A percentile compares a stretch with the other conserved stretches of the same genome.
Conservation (phyloP, 1,140 invertebrate species). For the Ceratina japonica region DNA sequence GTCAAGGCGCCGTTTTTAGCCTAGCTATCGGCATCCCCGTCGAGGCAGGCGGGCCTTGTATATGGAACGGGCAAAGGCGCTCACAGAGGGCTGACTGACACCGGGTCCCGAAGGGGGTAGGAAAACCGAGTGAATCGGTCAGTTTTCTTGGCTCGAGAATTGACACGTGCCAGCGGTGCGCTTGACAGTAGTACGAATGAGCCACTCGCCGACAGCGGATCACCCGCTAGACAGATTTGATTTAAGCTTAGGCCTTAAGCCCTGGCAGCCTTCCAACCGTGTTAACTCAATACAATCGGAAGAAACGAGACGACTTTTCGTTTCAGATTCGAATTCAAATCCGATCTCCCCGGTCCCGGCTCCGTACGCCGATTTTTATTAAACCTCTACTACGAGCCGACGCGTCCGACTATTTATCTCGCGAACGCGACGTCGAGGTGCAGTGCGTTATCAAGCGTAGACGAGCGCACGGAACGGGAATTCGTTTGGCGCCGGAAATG, state of each 20-base stretch:
- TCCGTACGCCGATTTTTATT: too few relatives aligned
- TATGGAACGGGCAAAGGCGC: neutral
- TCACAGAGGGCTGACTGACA: neutral
- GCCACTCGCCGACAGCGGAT: slow-evolving; percentile 42
- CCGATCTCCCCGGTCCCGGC: too few relatives aligned
- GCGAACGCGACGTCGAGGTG: neutral
- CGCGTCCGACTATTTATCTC: too few relatives aligned
- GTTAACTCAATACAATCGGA: slow-evolving; percentile 43
- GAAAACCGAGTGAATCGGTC: slow-evolving; percentile 19
- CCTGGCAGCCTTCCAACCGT: slow-evolving; percentile 45
- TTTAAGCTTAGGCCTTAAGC: slow-evolving; percentile 44
- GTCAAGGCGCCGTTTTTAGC: slow-evolving; percentile 9
- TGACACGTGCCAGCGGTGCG: slow-evolving; percentile 52
- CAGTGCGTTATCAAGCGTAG: neutral
- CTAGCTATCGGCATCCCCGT: neutral
- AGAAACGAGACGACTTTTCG: neutral
- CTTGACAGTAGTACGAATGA: slow-evolving; percentile 49
- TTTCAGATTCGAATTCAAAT: neutral
- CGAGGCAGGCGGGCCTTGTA: too few relatives aligned
- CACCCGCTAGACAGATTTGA: slow-evolving; percentile 46
- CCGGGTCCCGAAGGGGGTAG: neutral
- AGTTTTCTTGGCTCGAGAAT: slow-evolving; percentile 54
- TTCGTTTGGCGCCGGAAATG: slow-evolving; percentile 35
- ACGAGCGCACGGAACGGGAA: slow-evolving; percentile 3
- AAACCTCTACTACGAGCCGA: too few relatives aligned